Percentiles rank a stretch among this genome's conserved stretches.
Evolutionary conservation across 2,888 invertebrate genomes (phyloP).

Genomic region (Zeuzera pyrina): DNA sequence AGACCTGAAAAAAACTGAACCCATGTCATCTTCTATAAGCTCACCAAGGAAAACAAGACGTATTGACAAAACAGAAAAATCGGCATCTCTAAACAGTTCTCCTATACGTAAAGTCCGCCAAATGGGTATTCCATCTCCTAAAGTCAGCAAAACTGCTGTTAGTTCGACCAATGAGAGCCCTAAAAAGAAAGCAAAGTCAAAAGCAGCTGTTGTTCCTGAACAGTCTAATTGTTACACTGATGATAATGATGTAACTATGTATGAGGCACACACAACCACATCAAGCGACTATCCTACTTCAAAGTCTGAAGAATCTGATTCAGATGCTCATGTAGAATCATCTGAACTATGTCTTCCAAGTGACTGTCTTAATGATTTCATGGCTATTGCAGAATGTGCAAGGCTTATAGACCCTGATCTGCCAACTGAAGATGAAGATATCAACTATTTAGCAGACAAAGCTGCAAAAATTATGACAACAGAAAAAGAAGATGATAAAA

Average conservation of each 20-base stretch:
- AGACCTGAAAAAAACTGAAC: conserved; percentile 47
- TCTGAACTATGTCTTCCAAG: conserved; percentile 58
- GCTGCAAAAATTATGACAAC: conserved; percentile 62
- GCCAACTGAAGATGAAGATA: conserved; percentile 48
- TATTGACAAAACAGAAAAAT: conserved; percentile 59
- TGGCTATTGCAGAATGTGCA: conserved; percentile 53
- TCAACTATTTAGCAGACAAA: conserved; percentile 55
- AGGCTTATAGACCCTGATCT: conserved; percentile 37
- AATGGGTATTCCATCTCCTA: conserved; percentile 42
- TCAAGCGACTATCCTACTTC: conserved; percentile 45
- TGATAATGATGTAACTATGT: conserved; percentile 64
- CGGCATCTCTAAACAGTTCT: conserved; percentile 59
- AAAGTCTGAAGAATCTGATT: conserved; percentile 60
- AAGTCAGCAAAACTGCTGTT: conserved; percentile 36
- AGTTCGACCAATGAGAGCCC: conserved; percentile 55
- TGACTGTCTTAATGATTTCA: conserved; percentile 61
- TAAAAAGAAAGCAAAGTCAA: conserved; percentile 48
- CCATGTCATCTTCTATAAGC: conserved; percentile 46
- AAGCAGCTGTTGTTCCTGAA: conserved; percentile 36
- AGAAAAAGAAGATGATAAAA: conserved; percentile 35
- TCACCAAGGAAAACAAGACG: conserved; percentile 62
- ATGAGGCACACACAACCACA: conserved; percentile 62
- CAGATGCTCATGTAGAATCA: conserved; percentile 52
- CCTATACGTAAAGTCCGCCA: conserved; percentile 65
- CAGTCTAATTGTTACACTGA: conserved; percentile 38